Evolutionary conservation across 2,888 invertebrate genomes (phyloP).

Genomic region (Apantesis nais): DNA sequence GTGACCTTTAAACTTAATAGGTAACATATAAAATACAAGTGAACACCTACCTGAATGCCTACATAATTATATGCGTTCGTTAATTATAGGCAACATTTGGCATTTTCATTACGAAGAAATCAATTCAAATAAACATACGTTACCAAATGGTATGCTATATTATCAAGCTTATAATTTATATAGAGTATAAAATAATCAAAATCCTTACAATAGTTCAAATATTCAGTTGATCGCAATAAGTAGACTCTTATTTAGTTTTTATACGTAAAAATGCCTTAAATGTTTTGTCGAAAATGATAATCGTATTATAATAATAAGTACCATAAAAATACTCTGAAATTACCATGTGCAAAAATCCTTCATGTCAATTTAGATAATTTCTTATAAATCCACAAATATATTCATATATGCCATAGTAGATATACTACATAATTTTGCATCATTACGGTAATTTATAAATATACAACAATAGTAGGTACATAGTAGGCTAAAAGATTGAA

Average conservation of each 20-base stretch:
- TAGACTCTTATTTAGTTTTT: neutral
- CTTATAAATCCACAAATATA: neutral
- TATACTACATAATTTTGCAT: neutral
- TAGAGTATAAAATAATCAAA: neutral
- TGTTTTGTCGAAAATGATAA: neutral
- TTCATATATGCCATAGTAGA: neutral
- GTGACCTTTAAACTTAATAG: slow-evolving; percentile 1
- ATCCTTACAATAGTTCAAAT: neutral
- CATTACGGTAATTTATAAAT: neutral
- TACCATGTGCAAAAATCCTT: too few relatives aligned
- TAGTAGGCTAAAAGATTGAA: neutral
- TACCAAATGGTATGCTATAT: too few relatives aligned
- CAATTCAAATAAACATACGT: slow-evolving; percentile 6
- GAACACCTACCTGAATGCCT: slow-evolving; percentile 9
- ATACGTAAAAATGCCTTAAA: neutral
- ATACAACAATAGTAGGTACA: neutral
- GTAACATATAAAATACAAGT: neutral
- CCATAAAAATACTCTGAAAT: too few relatives aligned
- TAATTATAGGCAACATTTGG: slow-evolving; percentile 9
- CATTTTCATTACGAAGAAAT: slow-evolving; percentile 8
- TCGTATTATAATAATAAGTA: neutral
- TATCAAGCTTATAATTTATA: neutral
- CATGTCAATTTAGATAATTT: too few relatives aligned
- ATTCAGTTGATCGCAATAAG: neutral
- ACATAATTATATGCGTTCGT: neutral